phyloP scores from a whole-genome alignment of 2,888 invertebrate species.

The Leptopterna dolabrata region DNA sequence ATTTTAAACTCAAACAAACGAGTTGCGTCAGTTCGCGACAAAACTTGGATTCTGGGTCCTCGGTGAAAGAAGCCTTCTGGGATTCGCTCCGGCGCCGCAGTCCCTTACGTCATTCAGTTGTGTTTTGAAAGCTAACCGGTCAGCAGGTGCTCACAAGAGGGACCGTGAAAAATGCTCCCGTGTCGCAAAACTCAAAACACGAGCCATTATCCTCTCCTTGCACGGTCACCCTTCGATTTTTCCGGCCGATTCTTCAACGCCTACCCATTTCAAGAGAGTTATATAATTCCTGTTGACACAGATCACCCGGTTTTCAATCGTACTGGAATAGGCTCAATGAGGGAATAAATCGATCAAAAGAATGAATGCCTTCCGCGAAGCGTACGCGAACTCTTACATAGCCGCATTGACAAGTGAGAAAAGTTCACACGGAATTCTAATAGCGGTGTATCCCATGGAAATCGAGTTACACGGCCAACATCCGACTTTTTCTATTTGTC shows the following conservation, averaged over 20 bases:
- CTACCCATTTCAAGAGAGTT: background rate
- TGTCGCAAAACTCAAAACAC: background rate
- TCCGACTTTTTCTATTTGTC: too few relatives aligned
- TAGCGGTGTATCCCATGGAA: too few relatives aligned
- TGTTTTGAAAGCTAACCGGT: background rate
- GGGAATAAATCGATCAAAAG: too few relatives aligned
- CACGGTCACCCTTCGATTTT: slow-evolving; percentile 3
- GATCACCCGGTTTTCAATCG: background rate
- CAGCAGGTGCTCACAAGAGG: background rate
- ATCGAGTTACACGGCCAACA: too few relatives aligned
- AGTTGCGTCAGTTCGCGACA: background rate
- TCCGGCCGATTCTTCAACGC: background rate
- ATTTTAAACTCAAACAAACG: background rate
- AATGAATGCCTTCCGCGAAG: too few relatives aligned
- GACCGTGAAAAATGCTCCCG: background rate
- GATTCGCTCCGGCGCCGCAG: background rate
- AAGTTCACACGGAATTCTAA: too few relatives aligned
- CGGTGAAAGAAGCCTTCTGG: background rate
- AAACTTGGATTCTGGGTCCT: background rate
- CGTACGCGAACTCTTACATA: too few relatives aligned
- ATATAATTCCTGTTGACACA: background rate
- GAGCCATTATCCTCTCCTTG: background rate
- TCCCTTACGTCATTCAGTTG: background rate
- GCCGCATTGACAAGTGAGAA: too few relatives aligned
- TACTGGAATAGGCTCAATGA: too few relatives aligned